Evolutionary conservation across 2,888 invertebrate genomes (phyloP), one percentile per base, ranked within the genome.

Genomic region (Nemurella pictetii): DNA sequence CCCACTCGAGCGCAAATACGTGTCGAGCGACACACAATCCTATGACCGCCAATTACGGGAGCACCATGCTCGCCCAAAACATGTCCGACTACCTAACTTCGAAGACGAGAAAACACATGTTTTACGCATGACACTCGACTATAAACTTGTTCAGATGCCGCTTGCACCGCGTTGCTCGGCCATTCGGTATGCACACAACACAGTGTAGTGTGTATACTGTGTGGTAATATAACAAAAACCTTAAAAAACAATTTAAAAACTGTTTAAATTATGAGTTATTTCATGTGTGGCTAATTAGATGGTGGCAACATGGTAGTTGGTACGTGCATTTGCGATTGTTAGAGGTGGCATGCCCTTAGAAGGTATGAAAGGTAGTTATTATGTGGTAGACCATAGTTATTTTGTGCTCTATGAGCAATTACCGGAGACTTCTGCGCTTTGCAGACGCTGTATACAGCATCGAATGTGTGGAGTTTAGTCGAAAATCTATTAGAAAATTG

Each of bases 261-360:
- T 26, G 27, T 28, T 75, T 75, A 75, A 26, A 75, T 75, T 75
- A 75, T 75, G 75, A 75, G 75, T 75, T 28, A 75, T 75, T 75
- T 75, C 12, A 75, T 75, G 26, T 75, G 75, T 75, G 75, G 75
- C 7, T 75, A 55, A 55, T 55, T 55, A 55, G 55, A 12, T 55
- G 20, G 55, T 20, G 55, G 55, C 15, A 55, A 55, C 55, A 55
- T 15, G 55, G 9, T 55, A 20, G 55, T 20, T 55, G 55, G 55
- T 15, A 55, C 55, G 55, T 55, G 55, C 55, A 12, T 55, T 12
- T 12, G 55, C 55, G 20, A 55, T 20, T 55, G 55, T 55, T 55
- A 20, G 55, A 55, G 55, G 55, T 55, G 55, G 5, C 12, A 55
- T 3, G 5, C 20, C 55, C 55, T 55, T 55, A 55, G 15, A 15